A percentile compares a stretch with the other conserved stretches of the same genome.
phyloP scores from a whole-genome alignment of 37 sponge, comb jelly and placozoan genomes.

The Spongilla lacustris region DNA sequence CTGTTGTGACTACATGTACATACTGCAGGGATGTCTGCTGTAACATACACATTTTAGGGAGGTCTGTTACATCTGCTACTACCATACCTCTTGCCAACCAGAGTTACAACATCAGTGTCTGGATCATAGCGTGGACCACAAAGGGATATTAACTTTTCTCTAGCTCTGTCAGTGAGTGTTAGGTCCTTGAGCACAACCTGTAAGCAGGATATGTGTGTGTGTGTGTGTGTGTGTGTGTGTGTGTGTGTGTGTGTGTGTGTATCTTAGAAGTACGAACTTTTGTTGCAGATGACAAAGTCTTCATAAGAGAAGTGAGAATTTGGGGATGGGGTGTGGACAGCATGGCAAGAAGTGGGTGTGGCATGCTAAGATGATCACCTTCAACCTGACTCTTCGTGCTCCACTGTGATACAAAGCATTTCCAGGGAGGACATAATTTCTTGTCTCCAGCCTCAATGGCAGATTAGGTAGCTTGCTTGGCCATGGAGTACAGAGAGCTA shows the following conservation, averaged over 20 bases:
- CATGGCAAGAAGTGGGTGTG: background rate
- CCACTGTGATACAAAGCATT: constrained; percentile 63
- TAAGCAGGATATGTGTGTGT: background rate
- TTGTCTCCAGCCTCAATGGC: constrained; percentile 60
- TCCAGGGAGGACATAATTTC: constrained; percentile 76
- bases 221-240: too few species aligned
- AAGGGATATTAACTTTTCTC: constrained; percentile 71
- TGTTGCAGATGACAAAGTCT: too few species aligned
- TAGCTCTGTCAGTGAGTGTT: constrained; percentile 51
- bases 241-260: too few species aligned
- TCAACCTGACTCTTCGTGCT: constrained; percentile 73
- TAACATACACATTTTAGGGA: background rate
- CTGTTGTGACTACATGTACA: too few species aligned
- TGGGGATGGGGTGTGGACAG: too few species aligned
- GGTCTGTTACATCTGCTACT: background rate
- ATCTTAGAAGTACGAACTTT: too few species aligned
- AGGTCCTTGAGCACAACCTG: constrained; percentile 62
- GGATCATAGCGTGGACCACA: constrained; percentile 57
- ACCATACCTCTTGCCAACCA: constrained; percentile 56
- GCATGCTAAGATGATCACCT: constrained; percentile 28
- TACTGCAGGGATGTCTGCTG: too few species aligned
- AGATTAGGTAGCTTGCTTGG: constrained; percentile 45
- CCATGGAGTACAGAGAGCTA: constrained; percentile 87
- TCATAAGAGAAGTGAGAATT: too few species aligned
- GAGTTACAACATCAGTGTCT: constrained; percentile 38